Conservation (phyloP, 2,797 vertebrate genomes). For the Gallinago nigripennis region DNA sequence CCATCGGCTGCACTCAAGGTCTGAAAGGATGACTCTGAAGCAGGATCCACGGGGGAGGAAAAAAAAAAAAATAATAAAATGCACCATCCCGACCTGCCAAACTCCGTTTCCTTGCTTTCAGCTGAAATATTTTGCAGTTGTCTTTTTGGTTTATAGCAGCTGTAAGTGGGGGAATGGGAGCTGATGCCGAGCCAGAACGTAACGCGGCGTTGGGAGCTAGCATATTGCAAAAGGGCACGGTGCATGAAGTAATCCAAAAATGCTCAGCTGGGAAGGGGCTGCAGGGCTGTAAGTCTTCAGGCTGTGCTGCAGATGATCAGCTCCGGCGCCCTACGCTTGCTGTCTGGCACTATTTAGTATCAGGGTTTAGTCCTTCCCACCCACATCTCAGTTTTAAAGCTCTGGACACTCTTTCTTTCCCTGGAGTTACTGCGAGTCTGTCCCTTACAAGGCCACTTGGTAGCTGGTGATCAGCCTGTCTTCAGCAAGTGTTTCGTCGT, state of each 20-base stretch:
- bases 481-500: not conserved
- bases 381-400: conserved; percentile 20
- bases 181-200: conserved; percentile 7
- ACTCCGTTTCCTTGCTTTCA: not conserved
- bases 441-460: rapidly evolving
- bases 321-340: not conserved
- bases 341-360: conserved; percentile 24
- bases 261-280: conserved; percentile 57
- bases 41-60: not conserved
- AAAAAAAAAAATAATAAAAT: not conserved
- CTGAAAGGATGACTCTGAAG: conserved; percentile 1
- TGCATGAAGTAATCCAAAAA: conserved; percentile 45
- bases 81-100: not conserved
- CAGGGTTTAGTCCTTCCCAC: conserved; percentile 17
- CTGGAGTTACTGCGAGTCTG: not conserved
- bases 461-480: not conserved
- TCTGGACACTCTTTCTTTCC: not conserved
- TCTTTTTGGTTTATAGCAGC: conserved; percentile 22
- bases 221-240: not conserved
- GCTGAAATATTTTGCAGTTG: conserved; percentile 45
- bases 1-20: not conserved
- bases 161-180: conserved; percentile 27
- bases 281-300: not conserved
- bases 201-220: not conserved
- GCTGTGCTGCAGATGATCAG: conserved; percentile 25